Base-by-base conservation (phyloP, 2,888 invertebrate genomes). In the Cecidostiba fungosa region DNA sequence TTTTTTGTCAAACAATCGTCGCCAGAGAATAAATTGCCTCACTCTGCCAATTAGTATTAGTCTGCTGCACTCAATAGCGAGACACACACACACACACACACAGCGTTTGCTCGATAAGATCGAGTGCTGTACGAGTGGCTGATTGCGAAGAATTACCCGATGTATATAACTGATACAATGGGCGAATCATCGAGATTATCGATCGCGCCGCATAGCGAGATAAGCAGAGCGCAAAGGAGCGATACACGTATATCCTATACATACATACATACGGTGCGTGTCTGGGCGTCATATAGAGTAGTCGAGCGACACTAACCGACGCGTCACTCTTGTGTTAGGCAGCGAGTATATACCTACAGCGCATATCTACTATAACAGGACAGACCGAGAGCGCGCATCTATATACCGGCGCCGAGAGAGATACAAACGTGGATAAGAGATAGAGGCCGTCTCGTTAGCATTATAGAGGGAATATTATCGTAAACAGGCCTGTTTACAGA, bases 401-500 rank as follows among this genome's bases (percentile, higher is more conserved):
- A 62, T 62, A 26, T 62, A 59, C 4, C n/a, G 1, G 10, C 23
- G 59, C 59, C 4, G 16, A n/a, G 74, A 6, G 26, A 47, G 59
- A 36, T 77, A 59, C 59, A 59, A 77, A 26, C 62, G 62, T 43
- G 77, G 77, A 77, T 77, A 77, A 77, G 66, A 77, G 81, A 81
- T 74, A 77, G 62, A n/a, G 54, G 43, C 66, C 43, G 82, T 39
- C 89, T 91, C 90, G 91, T 91, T 92, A 91, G 90, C 90, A 89
- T 91, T 90, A n/a, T n/a, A 89, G 66, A 83, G 88, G 89, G 89
- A 89, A 92, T 91, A 91, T 91, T 92, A 92, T 91, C 90, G 90
- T 91, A 92, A 92, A 92, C 91, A 92, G 90, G 88, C 88, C 89
- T 92, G 91, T 92, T 92, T 92, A 92, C 91, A 90, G 88, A 91